Evolutionary conservation across 1,140 invertebrate species (phyloP), one percentile per base, ranked within the genome.

Genomic region (Drosophila subobscura): DNA sequence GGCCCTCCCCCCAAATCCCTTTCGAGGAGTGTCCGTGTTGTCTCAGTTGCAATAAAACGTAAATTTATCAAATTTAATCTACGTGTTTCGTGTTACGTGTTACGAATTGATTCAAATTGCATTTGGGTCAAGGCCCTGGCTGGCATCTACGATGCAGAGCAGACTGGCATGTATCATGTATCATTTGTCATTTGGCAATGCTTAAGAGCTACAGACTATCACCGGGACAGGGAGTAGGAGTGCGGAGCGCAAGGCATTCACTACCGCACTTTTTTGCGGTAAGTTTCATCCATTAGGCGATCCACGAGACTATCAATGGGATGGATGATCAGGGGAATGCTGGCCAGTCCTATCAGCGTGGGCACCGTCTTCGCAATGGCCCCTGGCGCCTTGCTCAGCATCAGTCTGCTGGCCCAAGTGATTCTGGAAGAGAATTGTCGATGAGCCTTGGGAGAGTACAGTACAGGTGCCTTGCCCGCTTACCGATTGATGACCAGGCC

Each of bases 301-400:
- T 98, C 96, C 0, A 98, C 97, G 5, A 93, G 92, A 20, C 90
- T 78, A 92, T 99, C 98, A 83, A 99, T 99, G 14, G 98, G 98
- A 77, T 95, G 94, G 42, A 99, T 95, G 80, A 99, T 99, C 67
- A 99, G 93, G 2, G 98, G 98, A 83, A 99, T 99, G 42, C 95
- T 95, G 0, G 92, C 92, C 16, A 99, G 92, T 8, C 98, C 98
- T 45, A 98, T 92, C 14, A 93, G 91, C n/a, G 96, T 95, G 93
- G n/a, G 94, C 76, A 94, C 33, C 2, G 83, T 81, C 23, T 81
- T 86, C 0, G 55, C 33, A 12, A 88, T 10, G 4, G 50, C 14
- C 4, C 29, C 2, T 4, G 81, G 81, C 0, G 83, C 58, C 3
- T 70, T 58, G 0, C 33, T 68, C n/a, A 86, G 46, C 45, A 81